Conservation (phyloP, 2,888 invertebrate genomes). For the Meghimatium bilineatum region DNA sequence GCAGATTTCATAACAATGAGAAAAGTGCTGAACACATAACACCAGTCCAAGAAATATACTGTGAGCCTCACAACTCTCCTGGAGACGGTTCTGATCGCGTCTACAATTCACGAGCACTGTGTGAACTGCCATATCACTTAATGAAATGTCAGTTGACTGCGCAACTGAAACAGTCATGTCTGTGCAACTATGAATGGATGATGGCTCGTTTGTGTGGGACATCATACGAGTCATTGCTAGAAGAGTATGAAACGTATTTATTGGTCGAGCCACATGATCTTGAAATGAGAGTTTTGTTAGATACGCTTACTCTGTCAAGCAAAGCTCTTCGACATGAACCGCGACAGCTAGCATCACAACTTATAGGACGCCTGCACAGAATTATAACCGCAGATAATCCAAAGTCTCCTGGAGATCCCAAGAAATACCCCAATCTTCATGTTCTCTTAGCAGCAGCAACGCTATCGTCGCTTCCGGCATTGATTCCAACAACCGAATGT, state of each 20-base stretch:
- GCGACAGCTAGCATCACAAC: constrained; percentile 87
- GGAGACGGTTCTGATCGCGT: constrained; percentile 56
- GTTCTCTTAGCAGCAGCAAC: constrained; percentile 65
- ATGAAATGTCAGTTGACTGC: constrained; percentile 80
- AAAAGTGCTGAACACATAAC: constrained; percentile 57
- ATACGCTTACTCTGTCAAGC: constrained; percentile 85
- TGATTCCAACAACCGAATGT: constrained; percentile 73
- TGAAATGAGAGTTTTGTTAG: constrained; percentile 80
- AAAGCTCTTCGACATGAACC: constrained; percentile 88
- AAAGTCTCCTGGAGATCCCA: constrained; percentile 70
- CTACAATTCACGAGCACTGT: constrained; percentile 87
- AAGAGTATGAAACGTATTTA: constrained; percentile 81
- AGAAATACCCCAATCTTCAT: constrained; percentile 69
- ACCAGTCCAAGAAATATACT: constrained; percentile 65
- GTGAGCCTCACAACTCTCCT: constrained; percentile 52
- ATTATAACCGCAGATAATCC: constrained; percentile 72
- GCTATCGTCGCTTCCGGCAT: constrained; percentile 64
- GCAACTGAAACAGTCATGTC: constrained; percentile 82
- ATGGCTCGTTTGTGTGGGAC: constrained; percentile 88
- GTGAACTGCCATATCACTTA: constrained; percentile 89
- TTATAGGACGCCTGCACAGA: constrained; percentile 78
- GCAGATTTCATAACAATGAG: constrained; percentile 69
- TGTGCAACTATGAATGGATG: constrained; percentile 87
- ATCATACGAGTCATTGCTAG: constrained; percentile 85
- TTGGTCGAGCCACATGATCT: constrained; percentile 66